Base-by-base conservation (phyloP, 2,888 invertebrate genomes). In the Hipparchia sbordonii region DNA sequence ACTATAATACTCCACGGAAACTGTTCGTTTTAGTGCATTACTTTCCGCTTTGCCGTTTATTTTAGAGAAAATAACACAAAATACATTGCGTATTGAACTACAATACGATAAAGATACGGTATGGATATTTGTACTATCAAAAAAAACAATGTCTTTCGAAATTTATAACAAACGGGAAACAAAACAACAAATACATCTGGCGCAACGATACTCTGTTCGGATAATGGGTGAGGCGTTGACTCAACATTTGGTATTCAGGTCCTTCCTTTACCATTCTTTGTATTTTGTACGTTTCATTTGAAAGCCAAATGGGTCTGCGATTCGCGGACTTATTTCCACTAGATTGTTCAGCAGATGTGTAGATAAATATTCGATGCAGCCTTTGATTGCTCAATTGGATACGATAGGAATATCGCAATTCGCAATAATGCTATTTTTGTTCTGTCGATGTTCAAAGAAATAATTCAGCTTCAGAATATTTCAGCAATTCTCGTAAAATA, bases 261-360 rank as follows among this genome's bases (percentile, higher is more conserved):
- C 83, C 83, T 84, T 84, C 84, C 81, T 82, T 82, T 85, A 78
- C 82, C 81, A 84, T 84, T 88, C 89, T 89, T 89, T 88, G 87
- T 87, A 85, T 83, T 80, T 77, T 82, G 83, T 87, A 85, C 86
- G 87, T 86, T 89, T 87, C 89, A 86, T 89, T 89, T 89, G 84
- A 86, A 89, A 89, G 87, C 87, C 86, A 91, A 90, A 88, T 90
- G 82, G 90, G 90, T 90, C 90, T 89, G 85, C 81, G 85, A 85
- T 85, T 83, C 82, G 78, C 76, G 80, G 81, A 84, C 85, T 84
- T 83, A 82, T 79, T 83, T 82, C 82, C 81, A 78, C 79, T 78
- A 80, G 81, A 82, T 83, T 82, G 79, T 78, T 82, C 74, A 79
- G 75, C 79, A 72, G 74, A 75, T 75, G 69, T 72, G 72, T 71